phyloP scores from a whole-genome alignment of 2,888 invertebrate species.

The Hydraecia micacea region DNA sequence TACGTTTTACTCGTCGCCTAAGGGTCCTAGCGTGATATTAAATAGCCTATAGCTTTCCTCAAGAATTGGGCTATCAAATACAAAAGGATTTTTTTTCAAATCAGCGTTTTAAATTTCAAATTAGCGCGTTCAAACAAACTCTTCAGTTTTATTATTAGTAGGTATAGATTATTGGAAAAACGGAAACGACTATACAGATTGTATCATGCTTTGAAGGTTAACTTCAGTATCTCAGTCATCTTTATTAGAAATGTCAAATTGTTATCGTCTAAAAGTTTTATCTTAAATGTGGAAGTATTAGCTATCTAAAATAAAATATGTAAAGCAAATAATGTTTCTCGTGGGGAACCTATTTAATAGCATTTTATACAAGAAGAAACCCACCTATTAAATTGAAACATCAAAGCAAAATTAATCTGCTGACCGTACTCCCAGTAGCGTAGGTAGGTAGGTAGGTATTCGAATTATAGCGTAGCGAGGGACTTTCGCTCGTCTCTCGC shows the following conservation, averaged over 20 bases:
- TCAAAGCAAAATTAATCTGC: constrained; percentile 50
- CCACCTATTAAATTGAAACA: constrained; percentile 12
- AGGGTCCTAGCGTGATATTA: too few species aligned
- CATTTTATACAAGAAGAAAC: neutral
- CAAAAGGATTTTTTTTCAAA: too few species aligned
- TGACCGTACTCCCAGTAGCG: constrained; percentile 51
- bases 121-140: too few species aligned
- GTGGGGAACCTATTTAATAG: neutral
- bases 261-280: neutral
- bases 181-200: neutral
- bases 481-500: constrained; percentile 73
- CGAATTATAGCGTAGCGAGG: constrained; percentile 70
- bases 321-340: neutral
- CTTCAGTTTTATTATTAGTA: too few species aligned
- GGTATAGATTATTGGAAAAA: too few species aligned
- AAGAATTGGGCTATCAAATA: too few species aligned
- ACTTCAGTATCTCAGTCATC: neutral
- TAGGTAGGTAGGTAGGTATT: constrained; percentile 67
- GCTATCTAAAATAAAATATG: neutral
- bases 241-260: neutral
- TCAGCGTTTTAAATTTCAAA: too few species aligned
- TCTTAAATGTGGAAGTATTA: neutral
- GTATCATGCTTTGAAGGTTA: neutral
- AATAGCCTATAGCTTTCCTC: too few species aligned
- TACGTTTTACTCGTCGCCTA: too few species aligned